Conservation (phyloP, 2,888 invertebrate genomes). For the Colostygia pectinataria region DNA sequence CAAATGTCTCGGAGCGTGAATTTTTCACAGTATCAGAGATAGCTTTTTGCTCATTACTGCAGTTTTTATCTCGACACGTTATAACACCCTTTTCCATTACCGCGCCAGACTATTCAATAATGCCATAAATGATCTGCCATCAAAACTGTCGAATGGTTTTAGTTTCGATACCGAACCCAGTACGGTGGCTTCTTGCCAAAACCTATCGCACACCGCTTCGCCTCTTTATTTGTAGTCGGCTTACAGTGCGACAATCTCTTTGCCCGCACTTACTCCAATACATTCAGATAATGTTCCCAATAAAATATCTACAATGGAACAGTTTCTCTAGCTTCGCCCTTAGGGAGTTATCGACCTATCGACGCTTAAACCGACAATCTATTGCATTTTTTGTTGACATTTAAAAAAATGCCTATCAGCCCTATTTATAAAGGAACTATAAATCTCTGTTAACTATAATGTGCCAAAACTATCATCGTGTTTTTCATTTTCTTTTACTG, state of each 20-base stretch:
- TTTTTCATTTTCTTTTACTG: too few species aligned
- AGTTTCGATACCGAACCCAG: slow-evolving; percentile 42
- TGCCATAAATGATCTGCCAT: slow-evolving; percentile 42
- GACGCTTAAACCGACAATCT: slow-evolving; percentile 11
- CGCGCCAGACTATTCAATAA: slow-evolving; percentile 13
- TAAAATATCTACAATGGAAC: slow-evolving; percentile 34
- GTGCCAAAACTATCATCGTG: too few species aligned
- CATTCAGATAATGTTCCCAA: slow-evolving; percentile 42
- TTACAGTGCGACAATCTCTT: slow-evolving; percentile 57
- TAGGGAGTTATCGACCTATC: slow-evolving; percentile 24
- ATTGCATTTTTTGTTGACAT: not conserved
- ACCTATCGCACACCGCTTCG: slow-evolving; percentile 51
- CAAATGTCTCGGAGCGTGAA: too few species aligned
- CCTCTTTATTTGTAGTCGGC: slow-evolving; percentile 61
- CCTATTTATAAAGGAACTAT: too few species aligned
- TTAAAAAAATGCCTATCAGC: too few species aligned
- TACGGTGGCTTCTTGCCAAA: slow-evolving; percentile 60
- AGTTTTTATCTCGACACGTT: too few species aligned
- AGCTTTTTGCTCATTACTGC: too few species aligned
- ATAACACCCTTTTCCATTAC: not conserved
- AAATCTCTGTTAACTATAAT: too few species aligned
- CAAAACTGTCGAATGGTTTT: slow-evolving; percentile 47
- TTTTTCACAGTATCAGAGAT: too few species aligned
- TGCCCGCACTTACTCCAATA: slow-evolving; percentile 49
- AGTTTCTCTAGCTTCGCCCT: slow-evolving; percentile 31